Conservation (phyloP, 2,888 invertebrate species). For the Rhopalosiphum nymphaeae region DNA sequence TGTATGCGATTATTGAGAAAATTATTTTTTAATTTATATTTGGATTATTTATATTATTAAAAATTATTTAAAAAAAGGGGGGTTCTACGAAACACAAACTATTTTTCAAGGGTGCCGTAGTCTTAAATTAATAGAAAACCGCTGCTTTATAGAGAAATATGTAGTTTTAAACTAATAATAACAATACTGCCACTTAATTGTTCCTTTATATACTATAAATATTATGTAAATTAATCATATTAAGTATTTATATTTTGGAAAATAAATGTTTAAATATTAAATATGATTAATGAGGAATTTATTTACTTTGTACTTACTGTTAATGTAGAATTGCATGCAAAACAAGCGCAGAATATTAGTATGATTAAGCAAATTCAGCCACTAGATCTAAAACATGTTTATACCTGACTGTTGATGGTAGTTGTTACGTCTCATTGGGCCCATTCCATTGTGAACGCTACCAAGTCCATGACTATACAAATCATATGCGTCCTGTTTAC, state of each 20-base stretch:
- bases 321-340: conserved; percentile 57
- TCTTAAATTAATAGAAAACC: too few relatives aligned
- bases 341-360: conserved; percentile 35
- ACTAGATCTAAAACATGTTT: conserved; percentile 37
- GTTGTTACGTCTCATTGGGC: conserved; percentile 54
- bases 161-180: not conserved
- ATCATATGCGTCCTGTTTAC: conserved; percentile 61
- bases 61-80: too few relatives aligned
- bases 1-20: too few relatives aligned
- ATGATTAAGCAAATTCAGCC: conserved; percentile 40
- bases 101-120: too few relatives aligned
- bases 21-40: too few relatives aligned
- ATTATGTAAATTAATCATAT: not conserved
- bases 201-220: not conserved
- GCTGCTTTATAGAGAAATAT: not conserved
- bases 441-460: conserved; percentile 60
- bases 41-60: too few relatives aligned
- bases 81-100: too few relatives aligned
- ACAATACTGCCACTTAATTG: not conserved
- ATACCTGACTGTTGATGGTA: conserved; percentile 64
- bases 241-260: not conserved
- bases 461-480: conserved; percentile 63
- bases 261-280: not conserved
- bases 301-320: conserved; percentile 57
- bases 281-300: conserved; percentile 29